Base-by-base conservation (phyloP, 2,888 invertebrate genomes). In the Tiliacea citrago region DNA sequence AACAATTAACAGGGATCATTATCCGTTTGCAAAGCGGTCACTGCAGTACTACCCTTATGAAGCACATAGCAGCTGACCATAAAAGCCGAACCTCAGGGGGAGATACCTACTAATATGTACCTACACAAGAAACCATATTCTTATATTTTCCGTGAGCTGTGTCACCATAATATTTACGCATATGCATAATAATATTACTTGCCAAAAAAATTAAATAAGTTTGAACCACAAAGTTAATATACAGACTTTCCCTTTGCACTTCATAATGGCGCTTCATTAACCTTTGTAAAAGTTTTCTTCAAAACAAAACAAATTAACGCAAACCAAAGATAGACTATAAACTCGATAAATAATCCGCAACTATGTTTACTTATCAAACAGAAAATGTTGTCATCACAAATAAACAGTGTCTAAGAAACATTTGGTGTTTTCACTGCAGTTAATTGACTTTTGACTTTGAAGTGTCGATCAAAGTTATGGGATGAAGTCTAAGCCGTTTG, bases 381-480 rank as follows among this genome's bases (percentile, higher is more conserved):
- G 51, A 76, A 78, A 73, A 29, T 69, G 45, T 65, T 60, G 47
- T 57, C 47, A 62, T 57, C 63, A 62, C 62, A 81, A 82, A 79
- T 67, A 75, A 66, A 75, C 53, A 75, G 73, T 77, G 68, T 77
- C 77, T 72, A 61, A 74, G 80, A 86, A 89, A 88, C 82, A 86
- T 84, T 87, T 86, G 78, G 85, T 77, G 78, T 86, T 87, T 83
- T 84, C 82, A 86, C 80, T 89, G 90, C 88, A 91, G 88, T 88
- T 85, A 91, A 91, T 90, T 90, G 90, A 88, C 89, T 92, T 90
- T 89, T 89, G 92, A 92, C 93, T 94, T 94, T 92, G 91, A 94
- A 95, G 94, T 93, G 93, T 91, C 92, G 93, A 93, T 95, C 93
- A 93, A 95, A 94, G 94, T 94, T 92, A 92, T 91, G 90, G 92